Base-by-base conservation (phyloP, 2,888 invertebrate genomes). In the Imbricaverruca yamaguchii region DNA sequence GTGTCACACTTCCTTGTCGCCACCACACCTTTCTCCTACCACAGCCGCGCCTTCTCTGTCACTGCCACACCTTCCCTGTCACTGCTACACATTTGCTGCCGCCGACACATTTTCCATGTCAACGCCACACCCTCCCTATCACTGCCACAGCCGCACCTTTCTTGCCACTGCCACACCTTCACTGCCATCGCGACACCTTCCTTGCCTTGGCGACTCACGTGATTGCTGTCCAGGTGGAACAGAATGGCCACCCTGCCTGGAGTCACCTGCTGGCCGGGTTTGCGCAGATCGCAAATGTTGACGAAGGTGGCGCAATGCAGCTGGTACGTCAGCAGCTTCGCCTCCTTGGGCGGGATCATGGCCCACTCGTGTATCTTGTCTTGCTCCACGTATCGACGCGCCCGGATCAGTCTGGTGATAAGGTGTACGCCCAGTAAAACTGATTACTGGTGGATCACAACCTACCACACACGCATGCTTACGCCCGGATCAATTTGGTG, bases 321-420 rank as follows among this genome's bases (percentile, higher is more conserved):
- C 84, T 91, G 92, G 87, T 96, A 97, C 0, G 95, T 92, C 21
- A 96, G 88, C 83, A 93, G 91, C 87, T 97, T 97, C 4, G 95
- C 94, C 87, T 97, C 96, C 87, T 97, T 98, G 55, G 94, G 93
- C 0, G 95, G 94, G 85, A 98, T 91, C 97, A 98, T 96, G 0
- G 94, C 96, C 84, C 93, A 89, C 85, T 94, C 94, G 86, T 97
- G 96, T 82, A 98, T 93, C 86, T 94, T 93, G 83, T 95, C 96
- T 85, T 96, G 95, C 87, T 97, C 97, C 82, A 97, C 91, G 86
- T 92, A 95, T 84, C 92, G 92, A 86, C 93, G 93, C 67, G 90
- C 87, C 80, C 93, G 90, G 61, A 98, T 91, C 83, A 98, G 90
- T 83, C 96, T 92, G 86, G 85, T 88, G 82, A 88, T 59, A 15